Evolutionary conservation across 2,888 invertebrate species (phyloP).

Genomic region (Leptinotarsa tumamoca): DNA sequence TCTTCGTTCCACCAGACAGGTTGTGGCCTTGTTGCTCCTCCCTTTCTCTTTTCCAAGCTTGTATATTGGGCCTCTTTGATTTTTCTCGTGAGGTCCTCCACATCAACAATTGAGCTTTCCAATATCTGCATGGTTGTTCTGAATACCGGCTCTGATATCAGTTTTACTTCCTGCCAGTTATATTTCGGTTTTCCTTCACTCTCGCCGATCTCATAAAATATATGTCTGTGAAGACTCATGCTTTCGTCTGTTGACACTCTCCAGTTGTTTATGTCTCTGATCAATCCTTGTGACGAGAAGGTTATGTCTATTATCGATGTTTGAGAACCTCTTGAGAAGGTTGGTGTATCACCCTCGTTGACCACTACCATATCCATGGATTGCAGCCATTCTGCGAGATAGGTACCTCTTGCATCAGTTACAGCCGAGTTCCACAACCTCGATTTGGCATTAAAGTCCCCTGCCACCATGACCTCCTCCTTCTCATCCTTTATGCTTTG

Average conservation of each 20-base stretch:
- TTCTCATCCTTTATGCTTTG: neutral
- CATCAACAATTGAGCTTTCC: neutral
- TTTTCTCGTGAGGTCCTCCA: neutral
- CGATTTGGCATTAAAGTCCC: neutral
- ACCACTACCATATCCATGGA: neutral
- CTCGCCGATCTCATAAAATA: neutral
- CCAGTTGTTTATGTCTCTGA: neutral
- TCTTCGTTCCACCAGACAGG: slow-evolving; percentile 26
- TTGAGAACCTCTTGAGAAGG: slow-evolving; percentile 23
- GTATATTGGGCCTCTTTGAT: neutral
- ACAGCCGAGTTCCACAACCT: neutral
- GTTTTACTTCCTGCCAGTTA: too few relatives aligned
- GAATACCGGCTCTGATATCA: neutral
- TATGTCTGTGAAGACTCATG: slow-evolving; percentile 26
- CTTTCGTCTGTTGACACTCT: slow-evolving; percentile 8
- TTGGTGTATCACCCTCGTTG: slow-evolving; percentile 17
- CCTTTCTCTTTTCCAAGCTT: neutral
- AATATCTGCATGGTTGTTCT: neutral
- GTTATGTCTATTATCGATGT: slow-evolving; percentile 18
- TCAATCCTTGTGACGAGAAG: neutral
- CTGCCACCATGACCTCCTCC: neutral
- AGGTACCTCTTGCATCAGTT: neutral
- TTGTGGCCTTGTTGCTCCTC: neutral
- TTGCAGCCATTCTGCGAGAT: neutral
- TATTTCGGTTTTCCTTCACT: too few relatives aligned